These are phyloP conservation scores for Corythaixoides concolor DNA, from an alignment of 2,113 vertebrate species.

Conservation along the genomic window DNA sequence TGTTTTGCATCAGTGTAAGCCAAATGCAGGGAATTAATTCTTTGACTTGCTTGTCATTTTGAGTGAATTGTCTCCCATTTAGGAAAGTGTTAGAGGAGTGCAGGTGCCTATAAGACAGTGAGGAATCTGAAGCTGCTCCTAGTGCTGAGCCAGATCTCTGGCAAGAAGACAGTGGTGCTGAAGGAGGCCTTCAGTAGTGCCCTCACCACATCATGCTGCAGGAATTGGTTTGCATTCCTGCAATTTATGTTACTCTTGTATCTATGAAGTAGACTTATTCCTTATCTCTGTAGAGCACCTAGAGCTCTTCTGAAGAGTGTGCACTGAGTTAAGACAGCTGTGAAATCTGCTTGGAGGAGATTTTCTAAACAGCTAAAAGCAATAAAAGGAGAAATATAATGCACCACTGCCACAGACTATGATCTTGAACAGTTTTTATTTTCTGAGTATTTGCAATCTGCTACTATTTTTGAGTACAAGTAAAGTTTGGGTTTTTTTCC, in stretches of 20 bases:
- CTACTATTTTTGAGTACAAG: background rate
- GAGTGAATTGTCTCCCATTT: background rate
- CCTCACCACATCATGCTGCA: background rate
- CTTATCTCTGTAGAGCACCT: background rate
- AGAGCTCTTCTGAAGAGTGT: background rate
- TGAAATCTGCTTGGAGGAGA: background rate
- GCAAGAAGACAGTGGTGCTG: background rate
- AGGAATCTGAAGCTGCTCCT: background rate
- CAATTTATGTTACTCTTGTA: background rate
- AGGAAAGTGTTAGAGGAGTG: background rate
- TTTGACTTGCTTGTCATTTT: background rate
- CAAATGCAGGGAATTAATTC: background rate
- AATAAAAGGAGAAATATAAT: background rate
- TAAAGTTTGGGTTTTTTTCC: rapidly evolving
- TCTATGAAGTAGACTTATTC: background rate
- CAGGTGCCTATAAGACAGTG: background rate
- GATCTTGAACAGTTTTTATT: background rate
- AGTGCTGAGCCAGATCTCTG: background rate
- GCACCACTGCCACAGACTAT: background rate
- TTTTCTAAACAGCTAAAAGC: background rate
- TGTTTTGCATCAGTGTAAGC: background rate
- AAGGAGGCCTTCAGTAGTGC: background rate
- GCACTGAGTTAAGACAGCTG: background rate
- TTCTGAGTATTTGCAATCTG: background rate
- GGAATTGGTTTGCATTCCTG: background rate